Percentiles rank a stretch among this genome's conserved stretches.
Evolutionary conservation across 2,113 vertebrate species (phyloP).

Genomic region (Nycticebus coucang): DNA sequence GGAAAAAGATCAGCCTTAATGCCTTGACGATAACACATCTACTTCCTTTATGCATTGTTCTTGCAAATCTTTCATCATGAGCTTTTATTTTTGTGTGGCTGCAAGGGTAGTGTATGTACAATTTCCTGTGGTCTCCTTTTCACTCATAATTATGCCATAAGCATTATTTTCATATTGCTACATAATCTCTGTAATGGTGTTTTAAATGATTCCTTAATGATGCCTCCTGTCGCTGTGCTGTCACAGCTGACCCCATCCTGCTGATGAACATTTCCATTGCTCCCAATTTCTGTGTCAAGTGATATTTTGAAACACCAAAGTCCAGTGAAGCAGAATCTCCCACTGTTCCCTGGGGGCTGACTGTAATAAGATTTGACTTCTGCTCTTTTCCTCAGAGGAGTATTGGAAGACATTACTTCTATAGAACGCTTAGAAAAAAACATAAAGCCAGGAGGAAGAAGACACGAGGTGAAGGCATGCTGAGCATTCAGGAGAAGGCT

Average conservation of each 20-base stretch:
- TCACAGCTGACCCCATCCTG: not conserved
- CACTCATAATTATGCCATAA: not conserved
- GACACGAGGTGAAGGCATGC: not conserved
- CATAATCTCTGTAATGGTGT: not conserved
- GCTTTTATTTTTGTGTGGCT: not conserved
- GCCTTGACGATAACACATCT: not conserved
- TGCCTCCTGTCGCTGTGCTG: not conserved
- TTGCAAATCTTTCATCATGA: not conserved
- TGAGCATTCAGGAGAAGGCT: not conserved
- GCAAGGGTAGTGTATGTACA: not conserved
- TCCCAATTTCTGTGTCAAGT: slow-evolving; percentile 15
- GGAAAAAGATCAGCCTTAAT: not conserved
- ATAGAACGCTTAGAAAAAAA: not conserved
- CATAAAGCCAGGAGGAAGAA: not conserved
- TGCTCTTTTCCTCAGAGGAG: not conserved
- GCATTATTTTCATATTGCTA: not conserved
- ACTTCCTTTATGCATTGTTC: not conserved
- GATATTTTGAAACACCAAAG: slow-evolving; percentile 33
- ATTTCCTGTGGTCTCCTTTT: not conserved
- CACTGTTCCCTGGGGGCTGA: not conserved
- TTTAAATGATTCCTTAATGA: not conserved
- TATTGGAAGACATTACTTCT: not conserved
- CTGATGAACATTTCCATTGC: not conserved
- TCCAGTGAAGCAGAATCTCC: not conserved
- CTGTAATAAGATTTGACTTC: not conserved